Percentiles rank a stretch among this genome's conserved stretches.
These are phyloP conservation scores for Melieria crassipennis DNA, from an alignment of 2,888 invertebrate species.

Conservation along the genomic window DNA sequence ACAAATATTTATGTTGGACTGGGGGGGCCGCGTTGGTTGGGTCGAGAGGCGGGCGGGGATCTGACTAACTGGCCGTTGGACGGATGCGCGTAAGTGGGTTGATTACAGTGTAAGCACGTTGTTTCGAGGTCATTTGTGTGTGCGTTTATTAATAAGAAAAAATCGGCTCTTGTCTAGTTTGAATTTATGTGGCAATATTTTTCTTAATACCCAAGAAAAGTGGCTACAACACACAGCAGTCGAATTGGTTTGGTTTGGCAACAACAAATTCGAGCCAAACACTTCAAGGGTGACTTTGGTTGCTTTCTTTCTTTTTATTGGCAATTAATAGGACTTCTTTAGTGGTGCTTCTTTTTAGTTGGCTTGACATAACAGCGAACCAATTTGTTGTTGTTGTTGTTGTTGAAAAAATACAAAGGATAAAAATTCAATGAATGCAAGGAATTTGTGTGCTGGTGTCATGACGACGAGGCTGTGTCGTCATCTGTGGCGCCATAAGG, in stretches of 20 bases:
- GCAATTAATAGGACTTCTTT: slow-evolving; percentile 31
- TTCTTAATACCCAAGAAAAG: slow-evolving; percentile 11
- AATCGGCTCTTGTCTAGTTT: not conserved
- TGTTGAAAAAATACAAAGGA: slow-evolving; percentile 17
- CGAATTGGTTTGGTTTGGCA: not conserved
- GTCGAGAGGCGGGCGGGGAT: too few relatives aligned
- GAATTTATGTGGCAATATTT: slow-evolving; percentile 24
- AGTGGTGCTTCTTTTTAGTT: too few relatives aligned
- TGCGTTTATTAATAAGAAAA: not conserved
- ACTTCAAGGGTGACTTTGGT: not conserved
- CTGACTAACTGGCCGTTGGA: slow-evolving; percentile 17
- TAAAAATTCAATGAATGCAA: slow-evolving; percentile 28
- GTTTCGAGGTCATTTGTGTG: slow-evolving; percentile 45
- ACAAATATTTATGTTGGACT: slow-evolving; percentile 37
- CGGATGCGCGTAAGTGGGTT: slow-evolving; percentile 48
- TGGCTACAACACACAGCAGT: not conserved
- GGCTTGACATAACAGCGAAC: too few relatives aligned
- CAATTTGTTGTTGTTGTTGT: not conserved
- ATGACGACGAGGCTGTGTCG: not conserved
- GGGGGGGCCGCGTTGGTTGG: too few relatives aligned
- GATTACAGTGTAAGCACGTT: slow-evolving; percentile 54
- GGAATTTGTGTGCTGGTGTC: slow-evolving; percentile 1
- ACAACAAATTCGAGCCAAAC: not conserved
- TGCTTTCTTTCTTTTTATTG: slow-evolving; percentile 3
- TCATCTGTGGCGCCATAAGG: not conserved